These are phyloP conservation scores for Heteractis magnifica DNA, from an alignment of 92 coral and sea anemone species.

Conservation along the genomic window DNA sequence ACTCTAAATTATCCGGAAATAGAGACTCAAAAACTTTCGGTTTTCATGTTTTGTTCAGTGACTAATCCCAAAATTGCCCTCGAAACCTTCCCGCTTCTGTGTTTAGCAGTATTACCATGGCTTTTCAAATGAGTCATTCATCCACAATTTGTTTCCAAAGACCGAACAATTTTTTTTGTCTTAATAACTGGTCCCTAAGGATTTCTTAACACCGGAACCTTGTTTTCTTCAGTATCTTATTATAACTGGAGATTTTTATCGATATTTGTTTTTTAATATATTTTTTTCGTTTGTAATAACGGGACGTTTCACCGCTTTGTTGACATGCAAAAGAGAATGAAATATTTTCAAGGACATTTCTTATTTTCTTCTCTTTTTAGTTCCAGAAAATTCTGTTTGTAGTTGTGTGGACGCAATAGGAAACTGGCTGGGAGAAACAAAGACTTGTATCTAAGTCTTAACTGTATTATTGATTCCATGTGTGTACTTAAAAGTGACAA, in stretches of 20 bases:
- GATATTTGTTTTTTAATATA: neutral
- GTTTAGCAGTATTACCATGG: neutral
- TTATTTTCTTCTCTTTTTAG: neutral
- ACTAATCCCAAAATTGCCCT: neutral
- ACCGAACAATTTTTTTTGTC: neutral
- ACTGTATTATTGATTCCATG: neutral
- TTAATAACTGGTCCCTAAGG: neutral
- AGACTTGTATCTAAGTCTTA: neutral
- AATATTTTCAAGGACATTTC: neutral
- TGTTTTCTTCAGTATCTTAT: neutral
- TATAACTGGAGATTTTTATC: neutral
- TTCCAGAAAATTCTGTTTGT: neutral
- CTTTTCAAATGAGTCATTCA: neutral
- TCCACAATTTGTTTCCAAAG: neutral
- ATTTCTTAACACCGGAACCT: constrained; percentile 3
- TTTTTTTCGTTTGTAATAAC: neutral
- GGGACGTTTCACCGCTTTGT: neutral
- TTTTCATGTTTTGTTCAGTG: neutral
- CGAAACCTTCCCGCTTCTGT: neutral
- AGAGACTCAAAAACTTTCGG: neutral
- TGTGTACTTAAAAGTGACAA: neutral
- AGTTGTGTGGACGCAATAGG: neutral
- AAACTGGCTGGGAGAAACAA: neutral
- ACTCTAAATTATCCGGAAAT: constrained; percentile 4
- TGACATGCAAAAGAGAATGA: neutral